These are phyloP conservation scores for Masnerella sp. DNA, from an alignment of 2,888 invertebrate species.

Conservation along the genomic window DNA sequence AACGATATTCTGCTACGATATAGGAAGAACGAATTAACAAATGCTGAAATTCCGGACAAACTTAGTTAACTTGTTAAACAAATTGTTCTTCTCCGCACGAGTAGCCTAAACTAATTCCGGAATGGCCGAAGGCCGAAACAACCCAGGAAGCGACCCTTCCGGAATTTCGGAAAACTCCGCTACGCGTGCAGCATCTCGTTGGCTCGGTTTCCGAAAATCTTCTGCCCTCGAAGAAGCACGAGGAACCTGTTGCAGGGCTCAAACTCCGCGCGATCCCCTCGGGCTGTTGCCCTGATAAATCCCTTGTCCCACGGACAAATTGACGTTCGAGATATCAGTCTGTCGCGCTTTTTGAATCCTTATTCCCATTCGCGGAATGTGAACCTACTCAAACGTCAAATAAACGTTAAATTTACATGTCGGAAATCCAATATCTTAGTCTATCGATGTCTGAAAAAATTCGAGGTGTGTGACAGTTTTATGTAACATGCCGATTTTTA, in stretches of 20 bases:
- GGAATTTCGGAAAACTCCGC: slow-evolving; percentile 38
- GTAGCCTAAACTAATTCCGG: slow-evolving; percentile 24
- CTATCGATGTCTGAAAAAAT: too few species aligned
- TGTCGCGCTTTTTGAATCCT: too few species aligned
- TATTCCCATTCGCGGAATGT: too few species aligned
- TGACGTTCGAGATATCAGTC: slow-evolving; percentile 44
- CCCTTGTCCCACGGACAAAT: slow-evolving; percentile 27
- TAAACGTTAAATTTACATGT: too few species aligned
- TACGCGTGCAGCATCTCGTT: slow-evolving; percentile 26
- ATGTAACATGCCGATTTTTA: too few species aligned
- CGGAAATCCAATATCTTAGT: too few species aligned
- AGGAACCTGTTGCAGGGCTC: slow-evolving; percentile 46
- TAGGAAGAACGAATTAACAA: not conserved
- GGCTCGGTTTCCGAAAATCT: slow-evolving; percentile 28
- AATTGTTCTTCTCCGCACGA: slow-evolving; percentile 29
- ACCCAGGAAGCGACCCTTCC: slow-evolving; percentile 11
- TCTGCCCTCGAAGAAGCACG: slow-evolving; percentile 31
- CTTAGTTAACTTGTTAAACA: slow-evolving; percentile 16
- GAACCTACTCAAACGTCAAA: too few species aligned
- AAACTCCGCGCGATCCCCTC: slow-evolving; percentile 28
- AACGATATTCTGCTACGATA: slow-evolving; percentile 1
- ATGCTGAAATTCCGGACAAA: slow-evolving; percentile 1
- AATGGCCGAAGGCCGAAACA: slow-evolving; percentile 13
- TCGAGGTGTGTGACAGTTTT: too few species aligned
- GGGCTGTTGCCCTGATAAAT: slow-evolving; percentile 36